A percentile compares a stretch with the other conserved stretches of the same genome.
Evolutionary conservation across 30 jellyfish, hydroid and myxozoan genomes (phyloP).

Genomic region (Turritopsis dohrnii): DNA sequence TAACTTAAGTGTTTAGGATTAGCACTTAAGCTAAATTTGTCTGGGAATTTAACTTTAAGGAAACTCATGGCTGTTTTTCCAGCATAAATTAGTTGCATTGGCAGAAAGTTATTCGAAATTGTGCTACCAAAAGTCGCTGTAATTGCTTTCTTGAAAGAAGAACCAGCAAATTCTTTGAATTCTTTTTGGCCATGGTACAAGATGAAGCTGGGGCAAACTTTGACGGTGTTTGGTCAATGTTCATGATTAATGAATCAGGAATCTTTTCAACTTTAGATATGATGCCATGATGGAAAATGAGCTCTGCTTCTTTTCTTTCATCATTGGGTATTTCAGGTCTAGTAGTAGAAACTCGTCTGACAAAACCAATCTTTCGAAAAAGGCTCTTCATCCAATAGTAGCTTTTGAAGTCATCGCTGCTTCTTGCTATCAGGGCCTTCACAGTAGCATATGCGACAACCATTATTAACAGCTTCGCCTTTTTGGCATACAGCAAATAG

Average conservation of each 20-base stretch:
- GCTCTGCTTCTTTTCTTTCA: background rate
- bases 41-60: background rate
- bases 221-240: slow-evolving; percentile 12
- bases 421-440: slow-evolving; percentile 15
- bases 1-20: slow-evolving; percentile 10
- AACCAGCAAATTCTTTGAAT: background rate
- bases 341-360: background rate
- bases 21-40: background rate
- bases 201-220: background rate
- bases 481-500: background rate
- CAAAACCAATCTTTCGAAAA: background rate
- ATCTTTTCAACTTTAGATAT: background rate
- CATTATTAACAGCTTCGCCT: slow-evolving; percentile 11
- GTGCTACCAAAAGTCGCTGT: slow-evolving; percentile 20
- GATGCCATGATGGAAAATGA: background rate
- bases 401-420: slow-evolving; percentile 10
- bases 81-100: background rate
- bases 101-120: background rate
- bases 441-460: slow-evolving; percentile 9
- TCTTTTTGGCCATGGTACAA: background rate
- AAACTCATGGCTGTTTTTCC: slow-evolving; percentile 9
- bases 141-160: slow-evolving; percentile 8
- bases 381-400: background rate
- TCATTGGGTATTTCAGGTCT: slow-evolving; percentile 3
- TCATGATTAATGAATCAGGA: background rate